Percentiles rank a stretch among this genome's conserved stretches.
These are phyloP conservation scores for Plutella xylostella DNA, from an alignment of 2,888 invertebrate genomes.

Conservation along the genomic window DNA sequence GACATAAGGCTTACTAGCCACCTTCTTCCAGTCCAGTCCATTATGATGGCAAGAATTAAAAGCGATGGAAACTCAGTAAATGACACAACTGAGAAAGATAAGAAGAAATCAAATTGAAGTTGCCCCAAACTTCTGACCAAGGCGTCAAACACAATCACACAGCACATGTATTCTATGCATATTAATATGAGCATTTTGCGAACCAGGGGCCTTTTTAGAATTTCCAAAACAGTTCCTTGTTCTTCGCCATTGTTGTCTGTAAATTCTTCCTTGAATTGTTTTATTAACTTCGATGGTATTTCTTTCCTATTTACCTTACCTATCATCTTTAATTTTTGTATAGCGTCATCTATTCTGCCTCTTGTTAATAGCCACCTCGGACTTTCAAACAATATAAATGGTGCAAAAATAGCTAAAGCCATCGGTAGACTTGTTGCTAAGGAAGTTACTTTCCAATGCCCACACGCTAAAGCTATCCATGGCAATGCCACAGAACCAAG, in stretches of 20 bases:
- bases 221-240: slow-evolving; percentile 7
- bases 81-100: slow-evolving; percentile 11
- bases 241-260: not conserved
- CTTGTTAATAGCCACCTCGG: slow-evolving; percentile 41
- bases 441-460: slow-evolving; percentile 11
- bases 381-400: slow-evolving; percentile 38
- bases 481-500: slow-evolving; percentile 9
- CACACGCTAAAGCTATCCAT: slow-evolving; percentile 14
- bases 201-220: slow-evolving; percentile 10
- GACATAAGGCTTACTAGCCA: slow-evolving; percentile 5
- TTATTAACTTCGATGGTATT: slow-evolving; percentile 10
- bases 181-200: slow-evolving; percentile 11
- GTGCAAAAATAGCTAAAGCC: slow-evolving; percentile 30
- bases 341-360: slow-evolving; percentile 26
- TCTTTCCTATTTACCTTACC: slow-evolving; percentile 10
- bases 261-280: slow-evolving; percentile 9
- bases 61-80: slow-evolving; percentile 12
- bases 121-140: slow-evolving; percentile 11
- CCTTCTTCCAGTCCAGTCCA: slow-evolving; percentile 13
- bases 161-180: slow-evolving; percentile 10
- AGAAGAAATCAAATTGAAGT: slow-evolving; percentile 11
- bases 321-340: slow-evolving; percentile 9
- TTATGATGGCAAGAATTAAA: slow-evolving; percentile 7
- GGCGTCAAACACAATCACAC: slow-evolving; percentile 10
- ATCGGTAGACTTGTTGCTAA: slow-evolving; percentile 16